Conservation (phyloP, 2,113 vertebrate species). For the Oreocharis arfaki region DNA sequence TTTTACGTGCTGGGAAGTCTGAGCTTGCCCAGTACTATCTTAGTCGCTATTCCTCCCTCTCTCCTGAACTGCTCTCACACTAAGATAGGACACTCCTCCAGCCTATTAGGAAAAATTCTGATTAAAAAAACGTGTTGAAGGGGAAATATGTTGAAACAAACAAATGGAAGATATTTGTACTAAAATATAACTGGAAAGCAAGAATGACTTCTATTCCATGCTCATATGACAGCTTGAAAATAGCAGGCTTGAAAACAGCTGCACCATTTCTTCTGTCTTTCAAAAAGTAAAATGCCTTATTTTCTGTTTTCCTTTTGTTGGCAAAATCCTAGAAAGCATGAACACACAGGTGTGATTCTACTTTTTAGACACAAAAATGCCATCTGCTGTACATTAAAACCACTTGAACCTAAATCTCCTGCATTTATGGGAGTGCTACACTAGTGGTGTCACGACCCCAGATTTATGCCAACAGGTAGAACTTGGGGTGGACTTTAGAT, state of each 20-base stretch:
- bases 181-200: conserved; percentile 1
- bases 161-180: conserved; percentile 18
- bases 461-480: conserved; percentile 17
- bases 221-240: neutral
- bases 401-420: neutral
- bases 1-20: neutral
- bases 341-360: conserved; percentile 25
- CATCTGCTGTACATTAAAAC: conserved; percentile 10
- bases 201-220: neutral
- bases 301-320: conserved; percentile 13
- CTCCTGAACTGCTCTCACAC: neutral
- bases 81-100: neutral
- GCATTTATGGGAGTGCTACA: neutral
- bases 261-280: neutral
- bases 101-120: neutral
- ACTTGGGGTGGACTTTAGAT: neutral
- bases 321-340: conserved; percentile 20
- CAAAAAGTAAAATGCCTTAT: neutral
- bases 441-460: neutral
- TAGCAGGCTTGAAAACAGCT: neutral
- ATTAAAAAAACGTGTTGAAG: neutral
- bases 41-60: neutral
- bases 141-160: conserved; percentile 5
- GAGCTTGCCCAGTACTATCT: neutral
- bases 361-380: conserved; percentile 5